Base-by-base conservation (phyloP, 2,797 vertebrate genomes). In the Phrynocephalus forsythii region DNA sequence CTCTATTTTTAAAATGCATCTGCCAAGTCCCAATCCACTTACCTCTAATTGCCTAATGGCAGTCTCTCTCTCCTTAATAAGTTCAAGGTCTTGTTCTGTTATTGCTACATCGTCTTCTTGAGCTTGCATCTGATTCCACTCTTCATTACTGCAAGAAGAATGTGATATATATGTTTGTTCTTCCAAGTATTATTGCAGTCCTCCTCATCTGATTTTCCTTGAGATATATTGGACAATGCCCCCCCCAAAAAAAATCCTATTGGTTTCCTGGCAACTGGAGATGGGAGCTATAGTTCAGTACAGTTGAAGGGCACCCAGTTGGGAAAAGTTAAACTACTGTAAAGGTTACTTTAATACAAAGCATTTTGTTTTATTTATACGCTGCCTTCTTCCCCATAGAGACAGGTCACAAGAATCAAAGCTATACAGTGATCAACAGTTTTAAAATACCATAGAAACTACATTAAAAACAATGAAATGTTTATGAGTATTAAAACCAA, bases 31-130 rank as follows among this genome's bases (percentile, higher is more conserved):
- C 33, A 86, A 67, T 78, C 83, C 9, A 15, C 87, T 96, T 89
- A 99, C 99, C 98, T 99, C 98, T 89, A 99, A 97, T 93, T 99
- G 98, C 89, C 97, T 97, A 95, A 99, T 99, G 84, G 98, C 98
- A 0, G 97, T 98, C 95, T 99, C 98, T 92, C 98, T 97, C 93
- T 99, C 98, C 94, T 98, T 99, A 93, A 99, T 99, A 87, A 98
- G 98, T 92, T 99, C 98, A 94, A 99, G 97, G 91, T 99, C 98
- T 92, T 99, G 98, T 90, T 99, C 98, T 0, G 98, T 99, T 95
- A 99, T 97, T 93, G 97, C 97, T 44, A 88, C 94, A 66, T 99
- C 98, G 77, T 99, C 97, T 28, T 97, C 95, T 94, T 99, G 98
- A 86, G 96, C 94, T 88, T 97, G 97, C 94, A 98, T 97, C 96